These are phyloP conservation scores for Emydoidea blandingii DNA, from an alignment of 2,797 vertebrate genomes.

Conservation along the genomic window DNA sequence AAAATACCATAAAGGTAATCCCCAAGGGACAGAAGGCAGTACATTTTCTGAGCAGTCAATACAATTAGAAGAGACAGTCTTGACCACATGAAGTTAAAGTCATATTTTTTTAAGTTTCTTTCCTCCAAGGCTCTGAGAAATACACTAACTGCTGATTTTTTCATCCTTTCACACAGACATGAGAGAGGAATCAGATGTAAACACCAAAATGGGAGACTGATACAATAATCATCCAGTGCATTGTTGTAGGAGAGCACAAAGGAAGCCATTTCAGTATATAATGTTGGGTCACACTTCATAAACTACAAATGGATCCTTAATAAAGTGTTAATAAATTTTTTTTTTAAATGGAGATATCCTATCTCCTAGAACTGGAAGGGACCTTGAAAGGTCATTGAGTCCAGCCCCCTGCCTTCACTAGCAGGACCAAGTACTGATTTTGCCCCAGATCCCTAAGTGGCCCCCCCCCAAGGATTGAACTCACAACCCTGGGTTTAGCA, in stretches of 20 bases:
- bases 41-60: neutral
- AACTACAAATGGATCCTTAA: neutral
- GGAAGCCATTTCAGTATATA: neutral
- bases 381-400: no score
- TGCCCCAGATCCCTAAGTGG: no score
- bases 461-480: no score
- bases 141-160: neutral
- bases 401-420: no score
- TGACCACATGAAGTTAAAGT: neutral
- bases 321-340: neutral
- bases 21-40: neutral
- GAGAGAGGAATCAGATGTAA: neutral
- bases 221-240: fast-evolving
- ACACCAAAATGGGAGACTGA: neutral
- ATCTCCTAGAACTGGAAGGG: no score
- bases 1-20: neutral
- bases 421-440: no score
- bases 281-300: neutral
- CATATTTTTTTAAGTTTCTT: neutral
- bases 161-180: neutral
- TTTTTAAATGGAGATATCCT: no score
- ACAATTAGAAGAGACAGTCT: neutral
- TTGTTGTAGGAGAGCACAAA: neutral
- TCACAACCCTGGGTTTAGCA: no score
- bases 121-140: neutral